These are phyloP conservation scores for Apodemus speciosus DNA, from an alignment of 2,113 vertebrate genomes.

Conservation along the genomic window DNA sequence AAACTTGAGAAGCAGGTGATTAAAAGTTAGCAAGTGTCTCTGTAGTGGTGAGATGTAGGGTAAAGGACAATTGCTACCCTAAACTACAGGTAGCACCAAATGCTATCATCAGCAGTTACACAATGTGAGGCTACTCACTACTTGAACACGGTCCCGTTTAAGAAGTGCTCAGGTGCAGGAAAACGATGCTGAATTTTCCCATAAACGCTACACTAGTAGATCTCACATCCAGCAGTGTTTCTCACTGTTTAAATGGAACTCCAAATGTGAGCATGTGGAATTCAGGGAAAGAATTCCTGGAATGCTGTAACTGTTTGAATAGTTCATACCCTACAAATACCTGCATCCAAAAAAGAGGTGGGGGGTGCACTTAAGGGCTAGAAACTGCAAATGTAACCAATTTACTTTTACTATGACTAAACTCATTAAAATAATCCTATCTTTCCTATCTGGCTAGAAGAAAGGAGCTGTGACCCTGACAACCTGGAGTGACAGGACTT, in stretches of 20 bases:
- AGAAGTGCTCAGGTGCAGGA: not conserved
- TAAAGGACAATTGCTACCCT: slow-evolving; percentile 56
- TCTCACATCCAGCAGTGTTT: not conserved
- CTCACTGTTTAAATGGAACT: slow-evolving; percentile 60
- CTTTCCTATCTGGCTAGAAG: not conserved
- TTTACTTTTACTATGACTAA: not conserved
- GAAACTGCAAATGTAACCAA: slow-evolving; percentile 25
- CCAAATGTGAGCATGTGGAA: slow-evolving; percentile 59
- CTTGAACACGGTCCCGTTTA: not conserved
- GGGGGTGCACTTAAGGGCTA: not conserved
- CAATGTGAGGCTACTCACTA: not conserved
- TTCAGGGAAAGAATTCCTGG: slow-evolving; percentile 76
- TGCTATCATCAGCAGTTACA: not conserved
- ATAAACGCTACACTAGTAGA: not conserved
- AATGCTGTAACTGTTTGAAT: slow-evolving; percentile 75
- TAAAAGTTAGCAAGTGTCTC: slow-evolving; percentile 74
- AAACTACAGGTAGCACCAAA: slow-evolving; percentile 35
- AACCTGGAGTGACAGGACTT: not conserved
- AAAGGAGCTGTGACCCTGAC: not conserved
- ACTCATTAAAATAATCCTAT: not conserved
- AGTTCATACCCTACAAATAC: slow-evolving; percentile 76
- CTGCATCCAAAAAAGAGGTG: slow-evolving; percentile 30
- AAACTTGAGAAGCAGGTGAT: slow-evolving; percentile 80
- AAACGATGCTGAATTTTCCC: slow-evolving; percentile 49
- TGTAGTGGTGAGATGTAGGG: slow-evolving; percentile 42